Conservation (phyloP, 2,888 invertebrate genomes). For the Hypolimnas misippus region DNA sequence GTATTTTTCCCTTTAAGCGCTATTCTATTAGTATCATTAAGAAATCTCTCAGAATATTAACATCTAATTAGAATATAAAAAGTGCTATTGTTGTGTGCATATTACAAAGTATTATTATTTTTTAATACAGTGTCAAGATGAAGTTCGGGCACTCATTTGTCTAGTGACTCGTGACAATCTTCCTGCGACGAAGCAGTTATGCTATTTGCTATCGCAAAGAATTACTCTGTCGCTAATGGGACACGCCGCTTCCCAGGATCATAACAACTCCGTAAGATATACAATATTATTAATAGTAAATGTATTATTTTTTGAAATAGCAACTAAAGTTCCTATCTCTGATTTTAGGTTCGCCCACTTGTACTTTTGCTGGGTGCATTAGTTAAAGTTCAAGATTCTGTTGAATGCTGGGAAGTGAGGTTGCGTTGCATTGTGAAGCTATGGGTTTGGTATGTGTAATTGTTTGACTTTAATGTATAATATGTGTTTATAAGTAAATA, state of each 20-base stretch:
- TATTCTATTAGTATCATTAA: no score
- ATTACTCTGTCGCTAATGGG: constrained; percentile 92
- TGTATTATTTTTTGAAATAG: neutral
- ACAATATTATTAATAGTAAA: neutral
- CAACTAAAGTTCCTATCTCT: neutral
- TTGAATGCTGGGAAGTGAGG: constrained; percentile 96
- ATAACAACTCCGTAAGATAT: constrained; percentile 74
- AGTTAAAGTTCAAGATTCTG: constrained; percentile 93
- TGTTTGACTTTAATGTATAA: neutral
- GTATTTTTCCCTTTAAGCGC: no score
- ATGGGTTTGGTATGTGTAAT: constrained; percentile 84
- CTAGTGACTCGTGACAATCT: constrained; percentile 94
- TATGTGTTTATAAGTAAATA: neutral
- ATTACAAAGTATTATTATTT: no score
- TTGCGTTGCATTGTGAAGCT: constrained; percentile 94
- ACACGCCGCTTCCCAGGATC: constrained; percentile 86
- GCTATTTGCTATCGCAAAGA: constrained; percentile 91
- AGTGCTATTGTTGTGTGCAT: no score
- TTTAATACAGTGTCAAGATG: constrained; percentile 94
- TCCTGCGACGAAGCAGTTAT: constrained; percentile 92
- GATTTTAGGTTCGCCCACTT: constrained; percentile 90
- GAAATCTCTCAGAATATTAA: no score
- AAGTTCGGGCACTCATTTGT: constrained; percentile 94
- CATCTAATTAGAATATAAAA: no score
- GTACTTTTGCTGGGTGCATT: constrained; percentile 94